Conservation (phyloP, 2,888 invertebrate species). For the Apamea sordens region DNA sequence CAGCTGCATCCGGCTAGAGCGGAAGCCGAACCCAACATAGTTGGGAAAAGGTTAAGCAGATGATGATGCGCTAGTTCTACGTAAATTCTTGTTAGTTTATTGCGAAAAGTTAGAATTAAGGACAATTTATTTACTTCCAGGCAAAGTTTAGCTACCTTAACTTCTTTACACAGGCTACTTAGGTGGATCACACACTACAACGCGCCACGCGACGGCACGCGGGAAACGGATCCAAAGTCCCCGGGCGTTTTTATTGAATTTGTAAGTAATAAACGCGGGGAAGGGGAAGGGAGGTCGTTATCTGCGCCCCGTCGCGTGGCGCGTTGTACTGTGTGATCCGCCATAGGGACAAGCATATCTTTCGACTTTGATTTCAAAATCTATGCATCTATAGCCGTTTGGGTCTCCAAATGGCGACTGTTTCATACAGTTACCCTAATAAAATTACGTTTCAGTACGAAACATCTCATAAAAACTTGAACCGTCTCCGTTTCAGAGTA, state of each 20-base stretch:
- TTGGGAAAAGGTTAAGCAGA: no score
- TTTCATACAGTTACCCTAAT: background rate
- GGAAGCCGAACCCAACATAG: no score
- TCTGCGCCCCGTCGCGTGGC: no score
- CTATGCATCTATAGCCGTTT: background rate
- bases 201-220: no score
- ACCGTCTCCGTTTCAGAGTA: conserved; percentile 1
- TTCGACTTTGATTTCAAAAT: background rate
- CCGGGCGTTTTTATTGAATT: no score
- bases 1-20: no score
- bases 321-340: no score
- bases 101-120: background rate
- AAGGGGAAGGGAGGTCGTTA: no score
- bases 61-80: background rate
- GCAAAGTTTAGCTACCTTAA: background rate
- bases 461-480: conserved; percentile 1
- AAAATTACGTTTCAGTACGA: conserved; percentile 10
- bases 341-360: background rate
- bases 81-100: background rate
- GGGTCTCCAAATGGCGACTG: background rate
- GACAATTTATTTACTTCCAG: background rate
- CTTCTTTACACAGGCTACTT: background rate
- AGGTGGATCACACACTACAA: background rate
- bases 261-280: no score
- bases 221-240: no score